These are phyloP conservation scores for Anthonomus grandis DNA, from an alignment of 1,140 invertebrate genomes.

Conservation along the genomic window DNA sequence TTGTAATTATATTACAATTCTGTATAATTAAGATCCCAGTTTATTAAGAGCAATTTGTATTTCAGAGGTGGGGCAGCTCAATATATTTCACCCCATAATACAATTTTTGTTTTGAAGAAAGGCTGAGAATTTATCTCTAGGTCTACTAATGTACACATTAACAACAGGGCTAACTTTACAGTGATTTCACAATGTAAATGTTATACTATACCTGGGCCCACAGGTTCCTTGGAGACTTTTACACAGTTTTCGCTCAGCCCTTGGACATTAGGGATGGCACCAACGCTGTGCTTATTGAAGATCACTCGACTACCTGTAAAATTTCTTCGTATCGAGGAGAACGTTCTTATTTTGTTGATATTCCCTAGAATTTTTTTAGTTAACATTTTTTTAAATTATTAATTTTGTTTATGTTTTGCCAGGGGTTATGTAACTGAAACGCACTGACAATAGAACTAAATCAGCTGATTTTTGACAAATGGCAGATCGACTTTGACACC, in stretches of 20 bases:
- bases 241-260: constrained; percentile 64
- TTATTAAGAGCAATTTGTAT: background rate
- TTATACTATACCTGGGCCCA: constrained; percentile 61
- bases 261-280: constrained; percentile 51
- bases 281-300: constrained; percentile 30
- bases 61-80: too few species aligned
- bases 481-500: too few species aligned
- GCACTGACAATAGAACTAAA: too few species aligned
- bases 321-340: constrained; percentile 33
- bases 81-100: too few species aligned
- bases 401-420: too few species aligned
- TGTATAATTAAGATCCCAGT: constrained; percentile 1
- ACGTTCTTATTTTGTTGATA: constrained; percentile 21
- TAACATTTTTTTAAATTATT: constrained; percentile 19
- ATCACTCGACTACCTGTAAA: constrained; percentile 39
- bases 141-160: too few species aligned
- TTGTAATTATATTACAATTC: too few species aligned
- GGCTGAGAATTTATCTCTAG: background rate
- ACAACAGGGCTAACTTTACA: background rate
- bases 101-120: background rate
- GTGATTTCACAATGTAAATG: too few species aligned
- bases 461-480: too few species aligned
- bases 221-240: constrained; percentile 54
- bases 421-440: too few species aligned
- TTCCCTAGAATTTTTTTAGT: constrained; percentile 2